Evolutionary conservation across 2,113 vertebrate genomes (phyloP), one percentile per base, ranked within the genome.

Genomic region (Phylloscopus whistleri): DNA sequence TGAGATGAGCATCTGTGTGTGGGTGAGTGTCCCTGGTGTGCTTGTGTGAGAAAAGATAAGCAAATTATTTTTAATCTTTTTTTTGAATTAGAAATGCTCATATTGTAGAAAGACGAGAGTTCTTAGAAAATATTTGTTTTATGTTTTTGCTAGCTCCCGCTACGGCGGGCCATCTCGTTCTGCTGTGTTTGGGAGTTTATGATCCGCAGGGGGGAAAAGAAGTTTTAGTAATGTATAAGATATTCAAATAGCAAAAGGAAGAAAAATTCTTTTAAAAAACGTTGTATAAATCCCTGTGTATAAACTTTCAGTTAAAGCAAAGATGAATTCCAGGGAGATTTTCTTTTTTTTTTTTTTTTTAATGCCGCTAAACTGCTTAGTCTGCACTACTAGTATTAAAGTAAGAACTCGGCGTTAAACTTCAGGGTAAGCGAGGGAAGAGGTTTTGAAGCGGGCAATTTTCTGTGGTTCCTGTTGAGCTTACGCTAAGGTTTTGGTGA

Each of bases 391-490:
- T 46, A 44, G 24, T 63, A 87, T 80, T 58, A 19, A 92, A 92
- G 49, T 28, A 20, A 59, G 94, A 96, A 44, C 74, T 89, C 62
- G 23, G 66, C 13, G 7, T 72, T 53, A 96, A 97, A 96, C 78
- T 83, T 93, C 49, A 76, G 74, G 87, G 87, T 35, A 28, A 68
- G 63, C 5, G 62, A 74, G 22, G 17, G 10, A 74, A 92, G 37
- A 62, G 84, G 27, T 70, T 77, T 91, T 0, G 1, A 83, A 76
- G 72, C 0, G 2, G 44, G 51, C 6, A 28, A 24, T 77, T 83
- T 96, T 91, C 59, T 85, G 26, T 88, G 62, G 70, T 92, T 94
- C 37, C 68, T 55, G 16, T 90, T 89, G 84, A 87, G 87, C 73
- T 74, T 82, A 55, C 28, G 7, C 87, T 41, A 79, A 81, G 89